A percentile compares a stretch with the other conserved stretches of the same genome.
Conservation (phyloP, 53 echinoderm and acorn worm species). For the Arbacia lixula region DNA sequence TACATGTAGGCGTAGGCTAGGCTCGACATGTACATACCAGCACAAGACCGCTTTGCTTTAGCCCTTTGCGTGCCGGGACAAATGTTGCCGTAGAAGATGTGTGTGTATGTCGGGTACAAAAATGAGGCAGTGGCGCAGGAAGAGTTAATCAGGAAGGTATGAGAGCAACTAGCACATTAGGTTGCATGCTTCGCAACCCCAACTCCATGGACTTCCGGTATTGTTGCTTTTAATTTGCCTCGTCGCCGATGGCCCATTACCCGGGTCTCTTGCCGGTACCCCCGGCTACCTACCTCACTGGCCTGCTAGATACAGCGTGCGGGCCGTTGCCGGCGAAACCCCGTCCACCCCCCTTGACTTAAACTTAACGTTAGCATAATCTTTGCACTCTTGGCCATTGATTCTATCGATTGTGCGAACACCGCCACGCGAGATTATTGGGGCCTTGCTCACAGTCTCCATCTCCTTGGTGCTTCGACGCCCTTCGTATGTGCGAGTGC, state of each 20-base stretch:
- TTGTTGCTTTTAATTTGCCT: neutral
- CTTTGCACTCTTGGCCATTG: conserved; percentile 17
- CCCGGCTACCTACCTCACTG: neutral
- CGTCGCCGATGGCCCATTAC: too few relatives aligned
- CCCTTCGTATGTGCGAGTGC: neutral
- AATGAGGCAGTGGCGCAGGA: too few relatives aligned
- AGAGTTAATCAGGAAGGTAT: too few relatives aligned
- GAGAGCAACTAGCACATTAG: too few relatives aligned
- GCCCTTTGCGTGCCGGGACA: too few relatives aligned
- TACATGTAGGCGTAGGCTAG: too few relatives aligned
- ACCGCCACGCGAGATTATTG: conserved; percentile 22
- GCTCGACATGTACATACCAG: too few relatives aligned
- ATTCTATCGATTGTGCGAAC: conserved; percentile 4
- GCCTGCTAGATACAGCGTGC: neutral
- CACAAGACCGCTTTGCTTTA: too few relatives aligned
- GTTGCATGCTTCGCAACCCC: too few relatives aligned
- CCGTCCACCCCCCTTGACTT: conserved; percentile 14
- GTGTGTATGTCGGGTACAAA: too few relatives aligned
- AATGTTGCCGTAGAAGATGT: too few relatives aligned
- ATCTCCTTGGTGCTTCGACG: neutral
- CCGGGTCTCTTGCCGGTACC: neutral
- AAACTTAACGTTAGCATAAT: conserved; percentile 43
- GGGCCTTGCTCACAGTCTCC: neutral
- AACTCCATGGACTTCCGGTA: too few relatives aligned
- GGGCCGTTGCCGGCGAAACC: neutral